phyloP scores from a whole-genome alignment of 2,888 invertebrate genomes.

The Hecatera dysodea region DNA sequence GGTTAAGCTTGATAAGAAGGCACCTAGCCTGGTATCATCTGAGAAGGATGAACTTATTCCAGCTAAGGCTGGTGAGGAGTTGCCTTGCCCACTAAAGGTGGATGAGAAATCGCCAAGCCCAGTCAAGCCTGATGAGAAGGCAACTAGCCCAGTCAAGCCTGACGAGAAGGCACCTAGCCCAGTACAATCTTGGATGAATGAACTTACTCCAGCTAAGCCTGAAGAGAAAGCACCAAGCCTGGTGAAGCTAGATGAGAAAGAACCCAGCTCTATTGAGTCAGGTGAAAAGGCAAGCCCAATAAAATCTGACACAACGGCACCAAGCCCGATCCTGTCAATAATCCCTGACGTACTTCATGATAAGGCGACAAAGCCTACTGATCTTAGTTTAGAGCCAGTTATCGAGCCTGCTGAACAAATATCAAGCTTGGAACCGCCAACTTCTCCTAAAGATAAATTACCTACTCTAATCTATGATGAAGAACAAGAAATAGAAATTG shows the following conservation, averaged over 20 bases:
- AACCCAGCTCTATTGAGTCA: not conserved
- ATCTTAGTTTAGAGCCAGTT: not conserved
- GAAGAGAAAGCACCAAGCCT: conserved; percentile 22
- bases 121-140: conserved; percentile 8
- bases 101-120: conserved; percentile 1
- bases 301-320: conserved; percentile 1
- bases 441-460: conserved; percentile 12
- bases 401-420: conserved; percentile 18
- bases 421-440: not conserved
- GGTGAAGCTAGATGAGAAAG: not conserved
- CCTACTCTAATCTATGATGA: conserved; percentile 38
- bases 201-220: not conserved
- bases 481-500: conserved; percentile 45
- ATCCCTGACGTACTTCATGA: not conserved
- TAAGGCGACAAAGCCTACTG: not conserved
- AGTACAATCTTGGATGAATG: not conserved
- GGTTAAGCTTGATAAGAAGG: conserved; percentile 4
- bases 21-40: not conserved
- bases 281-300: conserved; percentile 5
- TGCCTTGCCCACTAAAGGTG: conserved; percentile 19
- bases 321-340: not conserved
- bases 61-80: not conserved
- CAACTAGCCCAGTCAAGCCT: conserved; percentile 1
- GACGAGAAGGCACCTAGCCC: conserved; percentile 11
- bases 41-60: conserved; percentile 14